A percentile compares a stretch with the other conserved stretches of the same genome.
These are phyloP conservation scores for Ammodytes dubius DNA, from an alignment of 2,113 vertebrate genomes.

Conservation along the genomic window DNA sequence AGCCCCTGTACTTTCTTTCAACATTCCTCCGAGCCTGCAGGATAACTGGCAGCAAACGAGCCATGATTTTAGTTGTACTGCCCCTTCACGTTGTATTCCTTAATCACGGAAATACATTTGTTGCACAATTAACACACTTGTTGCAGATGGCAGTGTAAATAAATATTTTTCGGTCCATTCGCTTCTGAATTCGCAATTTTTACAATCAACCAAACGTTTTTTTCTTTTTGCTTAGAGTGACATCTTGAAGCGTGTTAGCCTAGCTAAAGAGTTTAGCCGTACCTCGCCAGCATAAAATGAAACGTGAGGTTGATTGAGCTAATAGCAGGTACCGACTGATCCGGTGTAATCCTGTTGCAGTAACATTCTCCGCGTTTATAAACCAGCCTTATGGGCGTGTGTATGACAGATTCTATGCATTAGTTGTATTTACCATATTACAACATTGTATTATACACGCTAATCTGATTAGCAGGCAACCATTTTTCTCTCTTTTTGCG, in stretches of 20 bases:
- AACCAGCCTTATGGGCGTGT: too few relatives aligned
- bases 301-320: not conserved
- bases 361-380: too few relatives aligned
- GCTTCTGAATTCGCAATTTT: not conserved
- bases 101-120: not conserved
- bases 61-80: too few relatives aligned
- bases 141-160: not conserved
- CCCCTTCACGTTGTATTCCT: not conserved
- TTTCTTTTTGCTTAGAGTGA: not conserved
- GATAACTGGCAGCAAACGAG: constrained; percentile 2
- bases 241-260: not conserved
- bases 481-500: too few relatives aligned
- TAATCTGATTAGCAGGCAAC: too few relatives aligned
- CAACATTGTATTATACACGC: too few relatives aligned
- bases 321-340: not conserved
- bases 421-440: too few relatives aligned
- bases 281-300: not conserved
- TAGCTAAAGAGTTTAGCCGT: not conserved
- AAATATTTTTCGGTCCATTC: not conserved
- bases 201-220: not conserved
- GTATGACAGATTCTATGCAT: too few relatives aligned
- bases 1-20: not conserved
- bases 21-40: not conserved
- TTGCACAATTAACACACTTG: not conserved
- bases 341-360: not conserved